A percentile compares a stretch with the other conserved stretches of the same genome.
Conservation (phyloP, 1,140 invertebrate genomes). For the Monochamus saltuarius region DNA sequence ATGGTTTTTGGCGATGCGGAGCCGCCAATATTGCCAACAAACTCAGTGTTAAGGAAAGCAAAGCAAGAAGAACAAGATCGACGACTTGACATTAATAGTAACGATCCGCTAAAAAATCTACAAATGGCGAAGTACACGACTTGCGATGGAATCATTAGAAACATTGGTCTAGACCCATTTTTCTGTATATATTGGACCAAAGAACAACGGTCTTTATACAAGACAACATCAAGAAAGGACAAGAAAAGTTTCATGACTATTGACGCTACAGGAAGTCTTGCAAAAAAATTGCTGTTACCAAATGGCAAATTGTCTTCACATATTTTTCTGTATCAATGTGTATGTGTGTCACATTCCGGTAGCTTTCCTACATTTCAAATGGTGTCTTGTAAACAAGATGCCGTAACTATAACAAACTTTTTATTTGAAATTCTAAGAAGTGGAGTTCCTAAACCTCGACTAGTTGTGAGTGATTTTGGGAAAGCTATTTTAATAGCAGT, state of each 20-base stretch:
- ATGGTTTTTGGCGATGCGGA: background rate
- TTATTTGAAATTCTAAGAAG: background rate
- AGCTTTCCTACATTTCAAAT: background rate
- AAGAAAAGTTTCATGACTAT: background rate
- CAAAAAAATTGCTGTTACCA: background rate
- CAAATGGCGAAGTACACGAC: background rate
- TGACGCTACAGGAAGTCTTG: background rate
- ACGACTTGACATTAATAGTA: background rate
- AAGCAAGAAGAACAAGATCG: background rate
- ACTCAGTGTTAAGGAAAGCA: background rate
- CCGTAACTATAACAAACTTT: background rate
- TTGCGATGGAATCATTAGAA: background rate
- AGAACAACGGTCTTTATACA: conserved; percentile 1
- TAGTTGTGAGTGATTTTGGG: background rate
- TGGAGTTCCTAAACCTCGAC: background rate
- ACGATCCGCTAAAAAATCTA: background rate
- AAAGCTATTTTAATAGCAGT: background rate
- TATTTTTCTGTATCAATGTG: background rate
- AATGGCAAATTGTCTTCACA: background rate
- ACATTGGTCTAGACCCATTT: background rate
- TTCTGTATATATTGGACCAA: background rate
- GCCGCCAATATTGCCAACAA: background rate
- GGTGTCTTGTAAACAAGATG: background rate
- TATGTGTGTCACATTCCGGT: background rate
- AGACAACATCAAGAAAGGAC: background rate